Percentiles rank a stretch among this genome's conserved stretches.
These are phyloP conservation scores for Anas platyrhynchos DNA, from an alignment of 2,113 vertebrate species.

Conservation along the genomic window DNA sequence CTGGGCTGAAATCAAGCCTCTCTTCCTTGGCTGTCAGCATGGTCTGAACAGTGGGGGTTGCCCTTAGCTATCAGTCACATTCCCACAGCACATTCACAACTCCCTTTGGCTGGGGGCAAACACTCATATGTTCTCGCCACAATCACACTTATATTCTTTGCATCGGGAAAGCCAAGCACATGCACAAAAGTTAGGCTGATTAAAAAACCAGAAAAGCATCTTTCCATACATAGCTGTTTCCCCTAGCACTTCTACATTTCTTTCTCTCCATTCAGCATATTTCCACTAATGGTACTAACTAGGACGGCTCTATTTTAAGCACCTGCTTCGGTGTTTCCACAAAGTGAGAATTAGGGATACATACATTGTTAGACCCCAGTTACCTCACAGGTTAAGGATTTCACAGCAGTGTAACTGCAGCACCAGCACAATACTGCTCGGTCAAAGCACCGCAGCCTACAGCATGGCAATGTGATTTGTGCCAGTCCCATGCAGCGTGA, in stretches of 20 bases:
- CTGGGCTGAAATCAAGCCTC: not conserved
- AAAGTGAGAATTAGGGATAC: not conserved
- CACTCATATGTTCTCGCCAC: not conserved
- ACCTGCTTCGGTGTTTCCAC: not conserved
- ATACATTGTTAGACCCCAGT: not conserved
- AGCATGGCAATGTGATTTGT: accelerated
- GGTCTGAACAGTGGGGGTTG: not conserved
- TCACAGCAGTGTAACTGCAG: accelerated
- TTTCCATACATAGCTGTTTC: not conserved
- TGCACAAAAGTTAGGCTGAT: not conserved
- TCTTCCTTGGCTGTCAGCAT: not conserved
- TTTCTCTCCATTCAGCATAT: not conserved
- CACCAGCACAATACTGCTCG: not conserved
- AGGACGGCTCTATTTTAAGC: not conserved
- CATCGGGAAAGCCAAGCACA: not conserved
- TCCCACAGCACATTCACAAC: not conserved
- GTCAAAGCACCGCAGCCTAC: not conserved
- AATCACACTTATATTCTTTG: not conserved
- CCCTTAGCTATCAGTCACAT: not conserved
- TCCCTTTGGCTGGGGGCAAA: not conserved
- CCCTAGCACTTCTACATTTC: not conserved
- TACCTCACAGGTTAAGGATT: not conserved
- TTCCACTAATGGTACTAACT: not conserved
- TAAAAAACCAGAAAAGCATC: not conserved
- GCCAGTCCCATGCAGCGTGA: not conserved